Conservation (phyloP, 1,140 invertebrate genomes). For the Mamestra configurata region DNA sequence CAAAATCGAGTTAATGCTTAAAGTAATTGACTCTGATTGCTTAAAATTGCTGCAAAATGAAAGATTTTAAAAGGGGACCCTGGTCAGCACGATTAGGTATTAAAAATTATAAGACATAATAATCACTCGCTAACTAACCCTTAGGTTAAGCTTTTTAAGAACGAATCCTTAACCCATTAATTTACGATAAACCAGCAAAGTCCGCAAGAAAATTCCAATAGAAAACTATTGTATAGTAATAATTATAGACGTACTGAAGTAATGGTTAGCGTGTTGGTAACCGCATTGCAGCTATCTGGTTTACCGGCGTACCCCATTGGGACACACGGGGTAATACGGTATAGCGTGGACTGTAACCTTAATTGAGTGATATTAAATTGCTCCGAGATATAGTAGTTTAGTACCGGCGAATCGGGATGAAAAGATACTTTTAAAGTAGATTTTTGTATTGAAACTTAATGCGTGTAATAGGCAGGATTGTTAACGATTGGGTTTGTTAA, state of each 20-base stretch:
- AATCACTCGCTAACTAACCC: too few species aligned
- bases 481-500: neutral
- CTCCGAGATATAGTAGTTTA: constrained; percentile 16
- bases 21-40: too few species aligned
- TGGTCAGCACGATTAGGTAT: too few species aligned
- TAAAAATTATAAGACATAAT: too few species aligned
- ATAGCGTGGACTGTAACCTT: constrained; percentile 22
- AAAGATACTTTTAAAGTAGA: neutral
- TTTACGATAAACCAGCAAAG: neutral
- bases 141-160: neutral
- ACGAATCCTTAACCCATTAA: neutral
- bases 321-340: constrained; percentile 34
- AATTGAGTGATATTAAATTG: constrained; percentile 28
- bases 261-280: constrained; percentile 40
- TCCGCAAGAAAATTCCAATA: constrained; percentile 17
- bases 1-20: too few species aligned
- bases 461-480: neutral
- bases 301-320: constrained; percentile 23
- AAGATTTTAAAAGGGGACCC: too few species aligned
- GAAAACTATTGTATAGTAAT: constrained; percentile 26
- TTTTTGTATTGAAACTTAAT: neutral
- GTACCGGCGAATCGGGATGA: neutral
- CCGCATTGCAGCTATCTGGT: constrained; percentile 49
- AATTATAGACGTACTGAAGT: constrained; percentile 15
- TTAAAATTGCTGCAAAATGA: too few species aligned